Evolutionary conservation across 30 jellyfish, hydroid and myxozoan genomes (phyloP).

Genomic region (Rhopilema esculentum): DNA sequence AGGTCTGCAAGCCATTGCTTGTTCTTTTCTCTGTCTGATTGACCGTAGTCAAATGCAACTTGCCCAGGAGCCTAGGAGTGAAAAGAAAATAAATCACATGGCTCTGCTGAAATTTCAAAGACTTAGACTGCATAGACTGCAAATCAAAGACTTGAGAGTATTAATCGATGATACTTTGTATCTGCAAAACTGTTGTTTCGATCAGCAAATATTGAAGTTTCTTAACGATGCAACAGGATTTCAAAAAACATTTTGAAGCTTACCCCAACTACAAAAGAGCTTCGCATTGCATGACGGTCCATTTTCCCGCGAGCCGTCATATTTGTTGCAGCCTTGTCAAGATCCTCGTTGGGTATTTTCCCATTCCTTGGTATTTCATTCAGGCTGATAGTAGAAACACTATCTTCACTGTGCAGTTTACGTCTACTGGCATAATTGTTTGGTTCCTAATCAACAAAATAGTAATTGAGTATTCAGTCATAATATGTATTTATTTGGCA

Average conservation of each 20-base stretch:
- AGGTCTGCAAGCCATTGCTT: constrained; percentile 72
- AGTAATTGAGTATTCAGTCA: too few relatives aligned
- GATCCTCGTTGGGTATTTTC: not conserved
- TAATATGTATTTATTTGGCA: too few relatives aligned
- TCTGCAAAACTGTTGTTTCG: too few relatives aligned
- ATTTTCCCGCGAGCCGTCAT: constrained; percentile 26
- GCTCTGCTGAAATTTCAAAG: too few relatives aligned
- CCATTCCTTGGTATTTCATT: constrained; percentile 5
- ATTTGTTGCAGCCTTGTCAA: not conserved
- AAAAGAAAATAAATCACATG: not conserved
- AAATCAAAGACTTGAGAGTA: too few relatives aligned
- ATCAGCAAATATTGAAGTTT: too few relatives aligned
- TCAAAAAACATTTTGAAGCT: too few relatives aligned
- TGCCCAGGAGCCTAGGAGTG: constrained; percentile 69
- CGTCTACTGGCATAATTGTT: not conserved
- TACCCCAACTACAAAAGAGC: constrained; percentile 74
- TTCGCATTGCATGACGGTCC: constrained; percentile 70
- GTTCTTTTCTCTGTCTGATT: constrained; percentile 55
- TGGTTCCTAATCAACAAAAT: not conserved
- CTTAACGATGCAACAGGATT: too few relatives aligned
- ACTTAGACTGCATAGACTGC: too few relatives aligned
- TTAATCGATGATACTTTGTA: too few relatives aligned
- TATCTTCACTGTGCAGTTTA: not conserved
- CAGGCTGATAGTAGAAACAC: constrained; percentile 47
- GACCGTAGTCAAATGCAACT: constrained; percentile 52